Conservation (phyloP, 2,113 vertebrate genomes). For the Reinhardtius hippoglossoides region DNA sequence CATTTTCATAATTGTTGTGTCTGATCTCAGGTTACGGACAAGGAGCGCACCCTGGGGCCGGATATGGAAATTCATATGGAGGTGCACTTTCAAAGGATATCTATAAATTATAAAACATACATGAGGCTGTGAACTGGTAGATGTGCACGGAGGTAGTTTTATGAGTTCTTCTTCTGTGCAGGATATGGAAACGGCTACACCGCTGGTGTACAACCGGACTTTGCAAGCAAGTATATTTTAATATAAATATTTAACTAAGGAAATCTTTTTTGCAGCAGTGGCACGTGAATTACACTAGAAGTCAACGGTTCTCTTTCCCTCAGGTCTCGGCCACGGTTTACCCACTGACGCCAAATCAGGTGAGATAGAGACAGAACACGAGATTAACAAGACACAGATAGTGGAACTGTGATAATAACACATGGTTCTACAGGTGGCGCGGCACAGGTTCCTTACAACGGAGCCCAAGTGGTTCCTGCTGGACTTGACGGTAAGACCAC, state of each 20-base stretch:
- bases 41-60: conserved; percentile 53
- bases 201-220: conserved; percentile 63
- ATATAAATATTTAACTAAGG: neutral
- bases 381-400: neutral
- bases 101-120: neutral
- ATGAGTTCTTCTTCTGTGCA: conserved; percentile 31
- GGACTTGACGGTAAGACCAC: conserved; percentile 71
- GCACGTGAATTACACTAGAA: neutral
- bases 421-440: conserved; percentile 44
- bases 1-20: neutral
- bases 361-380: conserved; percentile 16
- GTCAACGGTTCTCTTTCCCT: neutral
- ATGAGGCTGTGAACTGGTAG: neutral
- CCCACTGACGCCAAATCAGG: conserved; percentile 59
- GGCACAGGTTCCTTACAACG: conserved; percentile 61
- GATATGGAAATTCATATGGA: conserved; percentile 59
- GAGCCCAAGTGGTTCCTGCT: conserved; percentile 60
- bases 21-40: conserved; percentile 62
- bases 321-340: conserved; percentile 54
- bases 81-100: conserved; percentile 38
- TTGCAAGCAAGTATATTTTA: conserved; percentile 54
- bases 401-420: neutral
- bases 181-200: conserved; percentile 60
- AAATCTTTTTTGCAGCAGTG: neutral
- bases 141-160: neutral